Base-by-base conservation (phyloP, 1,140 invertebrate genomes). In the Brachionus plicatilis region DNA sequence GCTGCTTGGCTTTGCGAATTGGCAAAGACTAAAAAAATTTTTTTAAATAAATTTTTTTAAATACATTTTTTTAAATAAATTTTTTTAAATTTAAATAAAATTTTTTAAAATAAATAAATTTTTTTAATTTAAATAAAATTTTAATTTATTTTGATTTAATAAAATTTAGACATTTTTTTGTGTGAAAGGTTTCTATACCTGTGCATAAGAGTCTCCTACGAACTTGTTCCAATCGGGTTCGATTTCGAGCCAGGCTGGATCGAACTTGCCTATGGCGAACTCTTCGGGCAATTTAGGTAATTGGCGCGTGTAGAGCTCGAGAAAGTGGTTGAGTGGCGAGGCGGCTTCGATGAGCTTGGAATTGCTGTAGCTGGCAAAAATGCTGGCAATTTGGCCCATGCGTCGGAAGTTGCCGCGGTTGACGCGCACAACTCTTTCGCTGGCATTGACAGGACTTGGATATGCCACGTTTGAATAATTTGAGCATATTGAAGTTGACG, bases 171-270 rank as follows among this genome's bases (percentile, higher is more conserved):
- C 1, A 9, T 53, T 53, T 76, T 76, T 76, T 12, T 50, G 53
- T 47, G 12, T 47, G 12, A 75, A 75, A 43, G 41, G 41, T 24
- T 50, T 76, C 27, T 24, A 12, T 82, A 82, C 79, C 53, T 82
- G 79, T 27, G 79, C 79, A 68, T 29, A 82, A 68, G 53, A 60
- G 14, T 82, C 53, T 0, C 79, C 79, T 14, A 82, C 79, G 37
- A 82, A 82, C 33, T 82, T 82, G 20, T 82, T 24, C 79, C 79
- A 82, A 47, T 82, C 79, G 24, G 53, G 65, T 27, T 82, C 79
- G 29, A 82, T 82, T 8, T 82, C 79, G 8, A 82, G 43, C n/a
- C 9, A 43, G 3, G 20, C n/a, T 29, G 41, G 27, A 60, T 82
- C 79, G 20, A 24, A 82, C 12, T 2, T 5, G 8, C 20, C n/a